Evolutionary conservation across 2,797 vertebrate species (phyloP), one percentile per base, ranked within the genome.

Genomic region (Lycodopsis pacificus): DNA sequence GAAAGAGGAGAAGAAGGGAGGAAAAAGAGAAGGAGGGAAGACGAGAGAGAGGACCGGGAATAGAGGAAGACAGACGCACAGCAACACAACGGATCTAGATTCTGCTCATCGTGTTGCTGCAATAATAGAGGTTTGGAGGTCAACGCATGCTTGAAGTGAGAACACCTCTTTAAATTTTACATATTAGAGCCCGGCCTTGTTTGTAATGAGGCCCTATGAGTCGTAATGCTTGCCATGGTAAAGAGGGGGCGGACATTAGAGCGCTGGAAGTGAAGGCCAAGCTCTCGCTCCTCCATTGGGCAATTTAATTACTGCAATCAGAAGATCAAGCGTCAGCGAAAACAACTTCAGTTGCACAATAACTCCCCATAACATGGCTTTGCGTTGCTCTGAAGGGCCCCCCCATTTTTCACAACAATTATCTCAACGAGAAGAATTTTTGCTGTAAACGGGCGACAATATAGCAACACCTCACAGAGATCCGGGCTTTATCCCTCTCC

Each of bases 281-380:
- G 81, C 85, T 65, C 76, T 86, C 51, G 76, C 51, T 80, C 81
- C 86, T 90, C 84, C 86, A 82, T 17, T 54, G 77, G 79, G 86
- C 73, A 74, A 91, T 91, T 92, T 94, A 93, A 94, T 95, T 92
- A 94, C 85, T 51, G 79, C 85, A 89, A 91, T 91, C 89, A 86
- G 68, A 76, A 72, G 82, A 91, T 85, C 85, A 79, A 82, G 82
- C 92, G 86, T 88, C 85, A 82, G 81, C 25, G 20, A 81, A 90
- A 94, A 92, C 20, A 1, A 84, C 80, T 88, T 84, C 72, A 76
- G 77, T 74, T 83, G 36, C 61, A 63, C 63, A 80, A 40, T 74
- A 67, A 56, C 42, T 70, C 74, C 82, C 11, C 25, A 30, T 77
- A 85, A 56, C 65, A 67, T 30, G 70, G 63, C 78, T 84, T 77